A percentile compares a stretch with the other conserved stretches of the same genome.
Evolutionary conservation across 2,888 invertebrate species (phyloP).

Genomic region (Troides helena): DNA sequence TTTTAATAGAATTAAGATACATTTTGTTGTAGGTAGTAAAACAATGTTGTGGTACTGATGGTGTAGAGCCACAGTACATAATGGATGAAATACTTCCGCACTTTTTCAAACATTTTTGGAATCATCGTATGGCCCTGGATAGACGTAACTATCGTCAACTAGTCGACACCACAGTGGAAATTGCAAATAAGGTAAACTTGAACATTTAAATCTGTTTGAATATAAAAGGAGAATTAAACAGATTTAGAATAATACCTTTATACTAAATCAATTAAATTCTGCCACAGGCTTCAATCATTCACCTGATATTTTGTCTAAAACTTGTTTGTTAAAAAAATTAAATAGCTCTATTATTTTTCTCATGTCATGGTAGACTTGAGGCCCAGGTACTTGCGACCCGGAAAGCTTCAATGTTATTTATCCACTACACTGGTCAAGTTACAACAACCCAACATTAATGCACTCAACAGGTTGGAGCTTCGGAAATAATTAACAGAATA

Average conservation of each 20-base stretch:
- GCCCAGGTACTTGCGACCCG: too few relatives aligned
- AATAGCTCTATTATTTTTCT: too few relatives aligned
- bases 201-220: neutral
- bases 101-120: conserved; percentile 99
- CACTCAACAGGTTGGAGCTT: conserved; percentile 91
- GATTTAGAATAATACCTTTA: neutral
- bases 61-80: conserved; percentile 99
- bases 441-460: neutral
- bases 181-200: conserved; percentile 93
- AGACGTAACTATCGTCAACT: conserved; percentile 98
- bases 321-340: too few relatives aligned
- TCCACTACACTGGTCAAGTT: too few relatives aligned
- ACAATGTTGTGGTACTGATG: conserved; percentile 99
- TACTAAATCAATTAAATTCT: neutral
- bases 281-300: too few relatives aligned
- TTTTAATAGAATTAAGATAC: neutral
- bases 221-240: neutral
- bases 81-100: conserved; percentile 99
- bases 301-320: too few relatives aligned
- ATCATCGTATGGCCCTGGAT: conserved; percentile 99
- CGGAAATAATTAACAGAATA: conserved; percentile 98
- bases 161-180: conserved; percentile 99
- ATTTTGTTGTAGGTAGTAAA: conserved; percentile 89
- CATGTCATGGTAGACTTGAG: too few relatives aligned
- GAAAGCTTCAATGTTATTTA: too few relatives aligned